These are phyloP conservation scores for Rhagium mordax DNA, from an alignment of 2,888 invertebrate species.

Conservation along the genomic window DNA sequence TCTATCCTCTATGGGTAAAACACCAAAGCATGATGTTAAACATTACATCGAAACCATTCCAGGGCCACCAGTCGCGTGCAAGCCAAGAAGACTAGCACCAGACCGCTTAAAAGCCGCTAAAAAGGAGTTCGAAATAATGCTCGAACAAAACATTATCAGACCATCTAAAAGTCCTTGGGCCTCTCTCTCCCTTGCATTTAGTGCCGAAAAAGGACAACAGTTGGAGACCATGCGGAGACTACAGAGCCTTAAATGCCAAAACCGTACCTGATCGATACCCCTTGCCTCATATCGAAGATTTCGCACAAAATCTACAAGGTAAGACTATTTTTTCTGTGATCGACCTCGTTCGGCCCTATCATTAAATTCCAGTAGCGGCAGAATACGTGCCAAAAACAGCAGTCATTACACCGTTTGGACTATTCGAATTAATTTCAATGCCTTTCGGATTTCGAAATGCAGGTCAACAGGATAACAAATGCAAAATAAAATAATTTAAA, in stretches of 20 bases:
- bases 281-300: constrained; percentile 49
- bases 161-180: background rate
- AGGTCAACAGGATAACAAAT: too few relatives aligned
- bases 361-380: constrained; percentile 61
- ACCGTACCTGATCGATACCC: constrained; percentile 51
- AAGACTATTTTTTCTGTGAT: constrained; percentile 37
- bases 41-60: background rate
- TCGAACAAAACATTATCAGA: background rate
- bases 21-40: background rate
- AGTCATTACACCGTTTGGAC: constrained; percentile 63
- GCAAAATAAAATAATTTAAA: too few relatives aligned
- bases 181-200: background rate
- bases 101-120: background rate
- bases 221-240: constrained; percentile 47
- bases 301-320: background rate
- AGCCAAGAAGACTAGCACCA: background rate
- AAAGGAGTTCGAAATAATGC: background rate
- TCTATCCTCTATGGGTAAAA: background rate
- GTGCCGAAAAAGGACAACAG: constrained; percentile 46
- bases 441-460: constrained; percentile 60
- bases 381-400: constrained; percentile 64
- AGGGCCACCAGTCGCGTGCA: background rate
- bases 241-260: constrained; percentile 47
- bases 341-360: constrained; percentile 56
- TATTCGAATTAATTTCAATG: constrained; percentile 62